Percentiles rank a stretch among this genome's conserved stretches.
These are phyloP conservation scores for Cheilosia grossa DNA, from an alignment of 2,888 invertebrate species.

Conservation along the genomic window DNA sequence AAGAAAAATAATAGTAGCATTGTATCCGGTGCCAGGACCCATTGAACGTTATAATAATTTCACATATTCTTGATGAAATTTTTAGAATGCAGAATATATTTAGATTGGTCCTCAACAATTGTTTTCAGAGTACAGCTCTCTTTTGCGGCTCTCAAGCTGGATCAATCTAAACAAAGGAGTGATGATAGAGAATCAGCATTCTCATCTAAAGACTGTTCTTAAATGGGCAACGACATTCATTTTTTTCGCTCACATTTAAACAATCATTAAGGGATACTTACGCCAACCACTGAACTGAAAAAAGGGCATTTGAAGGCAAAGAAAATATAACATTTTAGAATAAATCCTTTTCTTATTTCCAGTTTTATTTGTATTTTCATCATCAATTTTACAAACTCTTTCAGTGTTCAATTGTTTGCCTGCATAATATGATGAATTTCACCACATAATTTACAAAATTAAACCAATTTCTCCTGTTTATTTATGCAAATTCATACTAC, in stretches of 20 bases:
- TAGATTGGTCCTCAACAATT: too few species aligned
- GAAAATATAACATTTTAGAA: not conserved
- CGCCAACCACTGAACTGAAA: not conserved
- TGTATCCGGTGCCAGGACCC: too few species aligned
- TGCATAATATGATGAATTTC: constrained; percentile 41
- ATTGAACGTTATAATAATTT: too few species aligned
- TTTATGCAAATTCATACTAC: constrained; percentile 16
- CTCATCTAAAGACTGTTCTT: too few species aligned
- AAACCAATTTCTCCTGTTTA: constrained; percentile 12
- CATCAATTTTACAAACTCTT: constrained; percentile 66
- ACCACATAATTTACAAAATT: constrained; percentile 62
- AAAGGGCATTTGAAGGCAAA: too few species aligned
- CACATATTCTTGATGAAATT: too few species aligned
- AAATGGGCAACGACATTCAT: too few species aligned
- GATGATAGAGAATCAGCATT: too few species aligned
- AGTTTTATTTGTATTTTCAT: constrained; percentile 58
- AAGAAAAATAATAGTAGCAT: too few species aligned
- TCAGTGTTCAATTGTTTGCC: constrained; percentile 32
- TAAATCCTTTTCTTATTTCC: constrained; percentile 50
- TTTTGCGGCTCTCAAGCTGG: not conserved
- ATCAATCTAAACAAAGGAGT: too few species aligned
- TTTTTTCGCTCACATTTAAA: too few species aligned
- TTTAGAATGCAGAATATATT: not conserved
- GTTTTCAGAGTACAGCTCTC: not conserved
- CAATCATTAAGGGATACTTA: too few species aligned